phyloP scores from a whole-genome alignment of 2,797 vertebrate genomes.

The Argentina silus region DNA sequence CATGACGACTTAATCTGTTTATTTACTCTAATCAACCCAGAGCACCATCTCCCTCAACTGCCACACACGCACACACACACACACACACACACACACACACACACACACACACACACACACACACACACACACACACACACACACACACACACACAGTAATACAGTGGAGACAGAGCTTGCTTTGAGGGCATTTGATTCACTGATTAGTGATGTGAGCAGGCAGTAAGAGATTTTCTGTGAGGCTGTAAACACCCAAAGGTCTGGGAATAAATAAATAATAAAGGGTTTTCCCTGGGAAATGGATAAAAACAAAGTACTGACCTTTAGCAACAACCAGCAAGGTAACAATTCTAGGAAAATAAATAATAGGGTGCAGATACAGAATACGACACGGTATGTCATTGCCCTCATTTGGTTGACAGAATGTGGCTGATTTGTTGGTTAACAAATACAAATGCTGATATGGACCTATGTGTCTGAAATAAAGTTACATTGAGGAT shows the following conservation, averaged over 20 bases:
- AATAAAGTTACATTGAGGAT: not conserved
- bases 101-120: not conserved
- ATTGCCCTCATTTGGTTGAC: not conserved
- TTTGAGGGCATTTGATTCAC: not conserved
- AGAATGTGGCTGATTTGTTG: not conserved
- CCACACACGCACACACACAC: not conserved
- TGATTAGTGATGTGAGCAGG: not conserved
- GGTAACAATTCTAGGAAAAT: not conserved
- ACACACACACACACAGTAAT: not conserved
- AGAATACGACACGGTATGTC: not conserved
- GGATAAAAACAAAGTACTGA: not conserved
- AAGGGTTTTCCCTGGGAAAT: not conserved
- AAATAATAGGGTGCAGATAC: not conserved
- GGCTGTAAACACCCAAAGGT: not conserved
- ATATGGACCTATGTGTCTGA: no score
- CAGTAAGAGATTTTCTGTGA: not conserved
- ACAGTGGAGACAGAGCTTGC: not conserved
- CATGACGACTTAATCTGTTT: slow-evolving; percentile 51
- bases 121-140: slow-evolving; percentile 1
- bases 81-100: not conserved
- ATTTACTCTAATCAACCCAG: slow-evolving; percentile 42
- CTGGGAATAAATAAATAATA: not conserved
- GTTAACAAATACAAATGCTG: not conserved
- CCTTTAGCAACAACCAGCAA: not conserved
- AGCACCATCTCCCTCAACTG: slow-evolving; percentile 22